phyloP scores from a whole-genome alignment of 2,797 vertebrate genomes.

The Gymnoscopelus microlampas region DNA sequence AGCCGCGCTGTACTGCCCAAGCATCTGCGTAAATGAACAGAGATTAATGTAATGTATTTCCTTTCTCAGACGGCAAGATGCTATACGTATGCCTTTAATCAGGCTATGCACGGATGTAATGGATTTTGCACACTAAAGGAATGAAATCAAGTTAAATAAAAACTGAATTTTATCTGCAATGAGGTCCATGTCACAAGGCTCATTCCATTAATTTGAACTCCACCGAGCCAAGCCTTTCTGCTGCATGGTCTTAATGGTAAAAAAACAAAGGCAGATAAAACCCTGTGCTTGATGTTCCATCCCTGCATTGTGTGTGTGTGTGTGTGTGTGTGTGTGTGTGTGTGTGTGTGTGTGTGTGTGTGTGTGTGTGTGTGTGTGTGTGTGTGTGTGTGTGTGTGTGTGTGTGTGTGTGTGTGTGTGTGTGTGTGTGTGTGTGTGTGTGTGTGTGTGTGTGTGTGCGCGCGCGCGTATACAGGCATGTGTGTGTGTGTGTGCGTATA shows the following conservation, averaged over 20 bases:
- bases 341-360: conserved; percentile 13
- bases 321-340: conserved; percentile 14
- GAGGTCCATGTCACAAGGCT: conserved; percentile 20
- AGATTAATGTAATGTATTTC: too few relatives aligned
- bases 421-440: neutral
- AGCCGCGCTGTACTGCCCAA: too few relatives aligned
- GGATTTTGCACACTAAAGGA: too few relatives aligned
- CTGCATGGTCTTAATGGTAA: conserved; percentile 38
- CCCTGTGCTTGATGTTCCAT: conserved; percentile 51
- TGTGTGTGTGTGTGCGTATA: conserved; percentile 15
- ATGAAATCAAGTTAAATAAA: too few relatives aligned
- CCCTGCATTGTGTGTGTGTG: conserved; percentile 55
- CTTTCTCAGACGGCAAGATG: too few relatives aligned
- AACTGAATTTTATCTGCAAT: conserved; percentile 29
- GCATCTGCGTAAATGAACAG: too few relatives aligned
- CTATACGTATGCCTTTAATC: too few relatives aligned
- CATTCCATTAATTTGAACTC: conserved; percentile 54
- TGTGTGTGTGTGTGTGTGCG: too few relatives aligned
- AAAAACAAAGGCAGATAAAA: conserved; percentile 64
- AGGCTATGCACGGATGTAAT: too few relatives aligned
- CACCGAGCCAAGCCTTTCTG: conserved; percentile 23
- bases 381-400: too few relatives aligned
- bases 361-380: neutral
- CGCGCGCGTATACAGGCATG: neutral
- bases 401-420: neutral